phyloP scores from a whole-genome alignment of 2,113 vertebrate species.

The Peromyscus polionotus region DNA sequence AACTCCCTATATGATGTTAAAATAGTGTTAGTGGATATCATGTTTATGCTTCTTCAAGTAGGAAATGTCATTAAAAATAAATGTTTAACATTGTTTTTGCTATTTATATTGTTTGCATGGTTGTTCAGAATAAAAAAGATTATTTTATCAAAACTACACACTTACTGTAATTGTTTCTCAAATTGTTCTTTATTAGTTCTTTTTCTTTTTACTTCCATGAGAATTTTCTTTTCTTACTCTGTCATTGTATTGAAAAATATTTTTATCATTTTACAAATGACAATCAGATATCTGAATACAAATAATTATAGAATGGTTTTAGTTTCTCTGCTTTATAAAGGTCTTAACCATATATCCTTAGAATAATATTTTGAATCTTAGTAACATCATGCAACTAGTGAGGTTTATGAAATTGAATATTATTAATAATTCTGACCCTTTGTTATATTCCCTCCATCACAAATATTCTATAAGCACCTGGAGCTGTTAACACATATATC shows the following conservation, averaged over 20 bases:
- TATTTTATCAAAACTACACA: background rate
- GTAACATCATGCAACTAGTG: background rate
- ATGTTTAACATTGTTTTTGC: background rate
- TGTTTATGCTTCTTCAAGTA: background rate
- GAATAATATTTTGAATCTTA: background rate
- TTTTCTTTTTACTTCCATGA: no score
- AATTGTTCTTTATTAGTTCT: background rate
- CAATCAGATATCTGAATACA: background rate
- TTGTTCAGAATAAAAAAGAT: background rate
- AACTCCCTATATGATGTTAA: background rate
- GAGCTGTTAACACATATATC: background rate
- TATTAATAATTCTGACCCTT: background rate
- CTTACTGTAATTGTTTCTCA: background rate
- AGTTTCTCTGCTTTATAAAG: background rate
- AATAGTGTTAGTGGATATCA: background rate
- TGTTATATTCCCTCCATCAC: background rate
- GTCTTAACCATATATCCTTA: background rate
- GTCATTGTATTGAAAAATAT: background rate
- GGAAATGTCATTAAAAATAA: background rate
- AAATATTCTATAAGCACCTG: background rate
- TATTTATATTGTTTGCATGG: background rate
- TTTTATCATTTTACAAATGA: background rate
- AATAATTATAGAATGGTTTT: background rate
- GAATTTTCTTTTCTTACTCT: background rate
- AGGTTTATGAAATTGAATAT: background rate